Base-by-base conservation (phyloP, 1,140 invertebrate genomes). In the Heterodera schachtii region DNA sequence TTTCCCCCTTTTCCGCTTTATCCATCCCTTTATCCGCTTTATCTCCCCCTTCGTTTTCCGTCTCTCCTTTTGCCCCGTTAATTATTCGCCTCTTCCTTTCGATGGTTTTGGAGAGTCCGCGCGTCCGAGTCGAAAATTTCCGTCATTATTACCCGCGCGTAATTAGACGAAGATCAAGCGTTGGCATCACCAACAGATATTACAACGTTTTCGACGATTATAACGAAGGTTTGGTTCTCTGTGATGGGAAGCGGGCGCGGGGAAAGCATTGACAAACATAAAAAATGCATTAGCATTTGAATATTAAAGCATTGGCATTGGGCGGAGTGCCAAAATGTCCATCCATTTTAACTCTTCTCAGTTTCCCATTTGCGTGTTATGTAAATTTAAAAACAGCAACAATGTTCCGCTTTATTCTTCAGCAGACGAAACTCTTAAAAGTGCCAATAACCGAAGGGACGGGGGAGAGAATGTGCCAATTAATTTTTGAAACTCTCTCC, bases 201-300 rank as follows among this genome's bases (percentile, higher is more conserved):
- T 84, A 84, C 84, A 84, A 82, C 77, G 83, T 85, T 44, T 85
- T 73, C 44, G 84, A 84, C 71, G 84, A 84, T 31, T 83, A 83
- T 64, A 73, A 84, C 71, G 82, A 83, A 83, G 79, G 82, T 82
- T 46, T 60, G 41, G 2, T n/a, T 16, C 16, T 64, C 52, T 16
- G 9, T 13, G 19, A 5, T 64, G 16, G 19, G 13, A 19, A 19
- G 16, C 5, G 46, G 19, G 71, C 1, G 52, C 13, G 71, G 13
- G 46, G 5, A 3, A 4, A n/a, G 16, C 4, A 21, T 3, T 3
- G 16, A 19, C 57, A 64, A 19, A 19, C 11, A n/a, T n/a, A 64
- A 64, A 52, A 64, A 64, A 64, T 64, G 57, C 11, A 64, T 64
- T 13, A 4, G 19, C 19, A 64, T 64, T 60, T 64, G 57, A 64